Evolutionary conservation across 2,113 vertebrate genomes (phyloP).

Genomic region (Galbula dea): DNA sequence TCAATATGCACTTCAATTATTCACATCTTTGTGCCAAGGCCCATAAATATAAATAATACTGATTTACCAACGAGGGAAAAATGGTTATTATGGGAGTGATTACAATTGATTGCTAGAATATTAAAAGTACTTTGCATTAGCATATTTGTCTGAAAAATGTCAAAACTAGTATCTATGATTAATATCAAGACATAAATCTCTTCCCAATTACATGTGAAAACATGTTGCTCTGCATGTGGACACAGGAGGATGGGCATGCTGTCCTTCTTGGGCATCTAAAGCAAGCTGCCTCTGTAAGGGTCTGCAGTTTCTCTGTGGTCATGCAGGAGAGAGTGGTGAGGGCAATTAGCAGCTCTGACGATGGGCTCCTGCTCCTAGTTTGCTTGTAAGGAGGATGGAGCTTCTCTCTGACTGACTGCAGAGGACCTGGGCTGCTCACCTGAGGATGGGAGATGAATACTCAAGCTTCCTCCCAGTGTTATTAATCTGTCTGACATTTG

Average conservation of each 20-base stretch:
- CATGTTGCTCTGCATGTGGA: rapidly evolving
- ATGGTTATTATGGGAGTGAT: background rate
- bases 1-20: background rate
- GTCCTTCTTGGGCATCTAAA: background rate
- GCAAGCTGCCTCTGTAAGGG: background rate
- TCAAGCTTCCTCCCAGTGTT: background rate
- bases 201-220: background rate
- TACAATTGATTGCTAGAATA: background rate
- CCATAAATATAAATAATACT: background rate
- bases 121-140: background rate
- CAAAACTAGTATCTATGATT: background rate
- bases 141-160: background rate
- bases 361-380: background rate
- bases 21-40: background rate
- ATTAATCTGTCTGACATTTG: background rate
- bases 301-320: background rate
- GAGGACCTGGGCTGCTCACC: background rate
- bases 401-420: background rate
- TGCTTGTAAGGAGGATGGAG: background rate
- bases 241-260: background rate
- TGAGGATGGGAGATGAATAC: background rate
- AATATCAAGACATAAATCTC: background rate
- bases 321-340: background rate
- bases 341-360: background rate
- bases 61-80: background rate